phyloP scores from a whole-genome alignment of 1,140 invertebrate species.

The Tetramorium alpestre region DNA sequence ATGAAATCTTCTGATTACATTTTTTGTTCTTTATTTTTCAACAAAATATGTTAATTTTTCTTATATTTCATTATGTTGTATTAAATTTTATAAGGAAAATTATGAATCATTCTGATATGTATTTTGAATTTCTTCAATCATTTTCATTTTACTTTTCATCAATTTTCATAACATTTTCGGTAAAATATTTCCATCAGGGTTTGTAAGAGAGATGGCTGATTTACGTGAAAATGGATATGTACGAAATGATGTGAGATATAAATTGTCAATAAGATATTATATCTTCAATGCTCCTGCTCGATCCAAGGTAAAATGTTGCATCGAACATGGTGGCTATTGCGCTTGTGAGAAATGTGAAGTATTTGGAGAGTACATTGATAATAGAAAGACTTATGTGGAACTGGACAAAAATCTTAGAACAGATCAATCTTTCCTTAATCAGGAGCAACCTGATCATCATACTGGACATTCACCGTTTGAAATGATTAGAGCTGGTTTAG shows the following conservation, averaged over 20 bases:
- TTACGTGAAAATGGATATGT: conserved; percentile 5
- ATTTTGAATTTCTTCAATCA: too few relatives aligned
- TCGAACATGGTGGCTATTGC: conserved; percentile 13
- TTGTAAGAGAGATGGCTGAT: neutral
- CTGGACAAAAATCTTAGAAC: neutral
- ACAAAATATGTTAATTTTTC: too few relatives aligned
- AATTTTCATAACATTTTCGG: too few relatives aligned
- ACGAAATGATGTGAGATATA: neutral
- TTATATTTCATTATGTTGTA: too few relatives aligned
- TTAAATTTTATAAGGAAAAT: too few relatives aligned
- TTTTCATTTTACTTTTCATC: too few relatives aligned
- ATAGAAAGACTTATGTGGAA: conserved; percentile 6
- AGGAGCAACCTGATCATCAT: conserved; percentile 2
- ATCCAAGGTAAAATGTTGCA: neutral
- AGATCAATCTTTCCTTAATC: neutral
- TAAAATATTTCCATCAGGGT: too few relatives aligned
- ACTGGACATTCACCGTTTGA: neutral
- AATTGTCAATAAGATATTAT: conserved; percentile 7
- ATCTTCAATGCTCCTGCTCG: conserved; percentile 12
- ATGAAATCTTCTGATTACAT: too few relatives aligned
- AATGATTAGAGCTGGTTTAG: neutral
- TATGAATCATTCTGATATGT: too few relatives aligned
- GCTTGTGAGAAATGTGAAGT: neutral
- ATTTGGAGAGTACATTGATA: neutral
- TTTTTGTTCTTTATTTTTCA: too few relatives aligned